Evolutionary conservation across 2,113 vertebrate species (phyloP).

Genomic region (Callionymus lyra): DNA sequence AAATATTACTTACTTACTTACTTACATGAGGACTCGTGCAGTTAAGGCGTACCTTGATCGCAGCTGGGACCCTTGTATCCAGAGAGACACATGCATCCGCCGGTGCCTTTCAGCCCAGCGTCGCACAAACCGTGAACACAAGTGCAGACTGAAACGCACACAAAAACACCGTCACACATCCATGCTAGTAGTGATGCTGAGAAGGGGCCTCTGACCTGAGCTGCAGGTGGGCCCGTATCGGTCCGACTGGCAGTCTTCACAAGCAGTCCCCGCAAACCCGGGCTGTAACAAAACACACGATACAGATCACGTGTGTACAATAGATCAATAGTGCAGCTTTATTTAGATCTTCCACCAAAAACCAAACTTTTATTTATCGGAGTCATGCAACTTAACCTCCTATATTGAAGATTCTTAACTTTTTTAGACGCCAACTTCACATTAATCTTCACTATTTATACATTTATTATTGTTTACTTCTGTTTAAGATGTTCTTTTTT

Average conservation of each 20-base stretch:
- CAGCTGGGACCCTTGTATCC: conserved; percentile 77
- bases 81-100: conserved; percentile 78
- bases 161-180: not conserved
- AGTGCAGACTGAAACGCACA: conserved; percentile 65
- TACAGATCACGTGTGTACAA: not conserved
- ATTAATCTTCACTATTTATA: no score
- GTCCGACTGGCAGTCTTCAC: conserved; percentile 76
- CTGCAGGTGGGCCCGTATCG: conserved; percentile 74
- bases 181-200: not conserved
- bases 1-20: no score
- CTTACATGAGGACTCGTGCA: not conserved
- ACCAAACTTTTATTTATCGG: no score
- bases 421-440: no score
- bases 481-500: no score
- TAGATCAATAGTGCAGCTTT: no score
- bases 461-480: no score
- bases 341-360: no score
- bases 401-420: no score
- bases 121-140: conserved; percentile 82
- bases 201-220: conserved; percentile 62
- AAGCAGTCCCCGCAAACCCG: conserved; percentile 80
- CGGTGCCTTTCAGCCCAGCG: conserved; percentile 69
- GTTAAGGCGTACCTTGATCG: conserved; percentile 69
- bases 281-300: conserved; percentile 48
- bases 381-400: no score